Percentiles rank a stretch among this genome's conserved stretches.
Conservation (phyloP, 2,113 vertebrate species). For the Zapornia atra region DNA sequence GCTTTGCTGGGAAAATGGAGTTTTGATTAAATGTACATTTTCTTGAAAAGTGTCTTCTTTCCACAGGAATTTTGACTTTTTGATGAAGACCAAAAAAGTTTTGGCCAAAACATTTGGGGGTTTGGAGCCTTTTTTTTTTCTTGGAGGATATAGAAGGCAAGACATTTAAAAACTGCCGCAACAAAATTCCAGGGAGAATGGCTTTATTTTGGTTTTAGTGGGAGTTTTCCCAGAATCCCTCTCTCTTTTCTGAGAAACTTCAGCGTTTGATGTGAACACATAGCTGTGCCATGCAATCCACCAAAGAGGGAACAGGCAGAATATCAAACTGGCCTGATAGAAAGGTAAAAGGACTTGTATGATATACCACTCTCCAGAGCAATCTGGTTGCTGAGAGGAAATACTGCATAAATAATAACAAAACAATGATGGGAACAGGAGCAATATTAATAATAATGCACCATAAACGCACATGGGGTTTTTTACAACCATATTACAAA, state of each 20-base stretch:
- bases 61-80: constrained; percentile 54
- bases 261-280: background rate
- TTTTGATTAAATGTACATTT: constrained; percentile 2
- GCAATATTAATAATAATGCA: constrained; percentile 33
- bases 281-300: background rate
- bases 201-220: constrained; percentile 21
- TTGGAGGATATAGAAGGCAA: background rate
- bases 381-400: background rate
- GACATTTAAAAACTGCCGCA: background rate
- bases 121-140: background rate
- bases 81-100: background rate
- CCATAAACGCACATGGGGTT: constrained; percentile 14
- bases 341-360: background rate
- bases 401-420: constrained; percentile 5
- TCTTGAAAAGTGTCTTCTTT: constrained; percentile 38
- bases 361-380: background rate
- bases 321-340: background rate
- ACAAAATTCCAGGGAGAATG: constrained; percentile 15
- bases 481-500: constrained; percentile 42
- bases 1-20: background rate
- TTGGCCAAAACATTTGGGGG: background rate
- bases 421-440: constrained; percentile 18
- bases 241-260: constrained; percentile 25
- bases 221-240: constrained; percentile 4
- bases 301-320: background rate